Percentiles rank a stretch among this genome's conserved stretches.
phyloP scores from a whole-genome alignment of 1,140 invertebrate genomes.

The Teleopsis dalmanni region DNA sequence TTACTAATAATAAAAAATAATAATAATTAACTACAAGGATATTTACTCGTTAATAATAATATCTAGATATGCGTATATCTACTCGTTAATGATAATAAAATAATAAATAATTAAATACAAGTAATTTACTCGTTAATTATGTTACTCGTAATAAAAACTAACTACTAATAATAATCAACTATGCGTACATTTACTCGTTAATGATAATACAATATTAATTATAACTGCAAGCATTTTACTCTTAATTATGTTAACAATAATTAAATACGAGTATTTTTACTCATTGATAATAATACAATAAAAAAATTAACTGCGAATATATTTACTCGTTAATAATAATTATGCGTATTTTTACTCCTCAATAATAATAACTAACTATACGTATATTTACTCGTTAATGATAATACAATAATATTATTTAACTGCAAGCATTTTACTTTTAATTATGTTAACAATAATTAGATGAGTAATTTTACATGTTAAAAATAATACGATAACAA shows the following conservation, averaged over 20 bases:
- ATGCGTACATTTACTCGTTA: no score
- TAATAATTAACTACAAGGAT: no score
- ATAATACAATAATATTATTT: background rate
- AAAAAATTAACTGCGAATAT: background rate
- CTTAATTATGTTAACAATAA: background rate
- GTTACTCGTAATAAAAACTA: no score
- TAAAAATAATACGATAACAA: no score
- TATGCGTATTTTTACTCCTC: background rate
- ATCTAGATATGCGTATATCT: no score
- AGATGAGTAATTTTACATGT: no score
- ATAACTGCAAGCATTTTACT: background rate
- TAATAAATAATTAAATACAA: no score
- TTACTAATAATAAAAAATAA: no score
- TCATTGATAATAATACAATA: background rate
- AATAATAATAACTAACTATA: background rate
- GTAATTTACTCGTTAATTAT: no score
- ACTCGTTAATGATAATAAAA: no score
- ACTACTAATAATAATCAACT: no score
- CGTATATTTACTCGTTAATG: background rate
- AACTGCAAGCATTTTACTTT: background rate
- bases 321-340: background rate
- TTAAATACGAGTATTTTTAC: background rate
- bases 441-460: background rate
- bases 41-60: no score
- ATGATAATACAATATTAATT: background rate